Evolutionary conservation across 64 coral and sea anemone species (phyloP), one percentile per base, ranked within the genome.

Genomic region (Actinia equina): DNA sequence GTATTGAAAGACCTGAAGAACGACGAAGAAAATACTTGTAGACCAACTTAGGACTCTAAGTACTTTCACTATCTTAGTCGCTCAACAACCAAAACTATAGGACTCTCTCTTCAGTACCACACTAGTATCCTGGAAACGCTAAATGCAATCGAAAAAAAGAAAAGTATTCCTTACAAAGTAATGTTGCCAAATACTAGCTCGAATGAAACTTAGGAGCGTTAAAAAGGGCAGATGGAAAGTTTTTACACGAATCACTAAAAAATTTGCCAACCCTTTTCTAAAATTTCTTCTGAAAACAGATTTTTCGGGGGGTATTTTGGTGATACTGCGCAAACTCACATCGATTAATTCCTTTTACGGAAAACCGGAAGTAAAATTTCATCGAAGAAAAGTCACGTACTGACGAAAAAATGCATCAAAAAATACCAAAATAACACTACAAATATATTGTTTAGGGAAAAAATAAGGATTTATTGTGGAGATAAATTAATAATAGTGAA

Each of bases 341-440:
- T 74, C 69, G 69, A 74, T 74, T 5, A 41, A 15, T 74, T 30
- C 69, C 69, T 74, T 74, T 74, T 74, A 74, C 69, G 69, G 69
- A 7, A 74, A 74, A 74, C 69, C 69, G 69, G 69, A 74, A 74
- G 69, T 74, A 74, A 74, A 41, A 74, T 74, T 74, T 74, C 69
- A 41, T 13, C 69, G 7, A 74, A 74, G 69, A 74, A 74, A 74
- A 74, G 25, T 74, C 69, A 74, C 69, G 12, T 74, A 12, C 13
- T 14, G 20, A 30, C 25, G 26, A 13, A 74, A 15, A 26, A 74
- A 41, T 25, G 12, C 22, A 25, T 3, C 69, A 41, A 74, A 74
- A 71, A 74, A 74, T 26, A 26, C 69, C n/a, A 13, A 74, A 74
- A 30, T 41, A 74, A 74, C 23, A 15, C 4, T 6, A 65, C 3